These are phyloP conservation scores for Tenualosa ilisha DNA, from an alignment of 2,797 vertebrate species.

Conservation along the genomic window DNA sequence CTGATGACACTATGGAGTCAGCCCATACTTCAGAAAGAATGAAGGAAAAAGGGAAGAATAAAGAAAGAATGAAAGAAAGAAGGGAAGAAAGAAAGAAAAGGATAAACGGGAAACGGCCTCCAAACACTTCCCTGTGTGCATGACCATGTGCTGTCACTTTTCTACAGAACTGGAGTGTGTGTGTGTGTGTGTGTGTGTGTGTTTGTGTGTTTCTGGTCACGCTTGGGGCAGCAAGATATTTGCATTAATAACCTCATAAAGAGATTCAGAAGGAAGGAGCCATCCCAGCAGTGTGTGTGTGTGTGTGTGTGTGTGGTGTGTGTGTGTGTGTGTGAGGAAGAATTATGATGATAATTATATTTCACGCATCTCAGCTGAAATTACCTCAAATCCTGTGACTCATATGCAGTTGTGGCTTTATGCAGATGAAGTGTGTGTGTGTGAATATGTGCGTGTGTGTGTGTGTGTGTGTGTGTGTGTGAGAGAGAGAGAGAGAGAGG, in stretches of 20 bases:
- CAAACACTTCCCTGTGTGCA: not conserved
- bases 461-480: slow-evolving; percentile 1
- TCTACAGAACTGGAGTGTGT: no score
- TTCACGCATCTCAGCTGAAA: slow-evolving; percentile 2
- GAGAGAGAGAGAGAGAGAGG: not conserved
- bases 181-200: no score
- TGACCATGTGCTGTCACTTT: not conserved
- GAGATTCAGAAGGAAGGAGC: not conserved
- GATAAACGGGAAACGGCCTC: not conserved
- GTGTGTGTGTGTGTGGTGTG: no score
- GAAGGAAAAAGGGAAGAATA: not conserved
- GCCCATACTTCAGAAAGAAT: not conserved
- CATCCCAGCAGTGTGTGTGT: not conserved
- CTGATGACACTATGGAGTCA: not conserved
- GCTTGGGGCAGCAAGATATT: slow-evolving; percentile 1
- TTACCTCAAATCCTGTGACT: slow-evolving; percentile 1
- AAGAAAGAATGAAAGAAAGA: not conserved
- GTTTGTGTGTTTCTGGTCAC: not conserved
- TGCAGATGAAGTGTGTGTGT: not conserved
- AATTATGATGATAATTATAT: slow-evolving; percentile 1
- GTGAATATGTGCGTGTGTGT: slow-evolving; percentile 26
- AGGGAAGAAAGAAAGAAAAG: not conserved
- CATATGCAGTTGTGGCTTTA: not conserved
- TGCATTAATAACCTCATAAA: slow-evolving; percentile 16
- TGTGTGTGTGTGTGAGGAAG: not conserved